These are phyloP conservation scores for Pseudorhombus dupliciocellatus DNA, from an alignment of 2,113 vertebrate species.

Conservation along the genomic window DNA sequence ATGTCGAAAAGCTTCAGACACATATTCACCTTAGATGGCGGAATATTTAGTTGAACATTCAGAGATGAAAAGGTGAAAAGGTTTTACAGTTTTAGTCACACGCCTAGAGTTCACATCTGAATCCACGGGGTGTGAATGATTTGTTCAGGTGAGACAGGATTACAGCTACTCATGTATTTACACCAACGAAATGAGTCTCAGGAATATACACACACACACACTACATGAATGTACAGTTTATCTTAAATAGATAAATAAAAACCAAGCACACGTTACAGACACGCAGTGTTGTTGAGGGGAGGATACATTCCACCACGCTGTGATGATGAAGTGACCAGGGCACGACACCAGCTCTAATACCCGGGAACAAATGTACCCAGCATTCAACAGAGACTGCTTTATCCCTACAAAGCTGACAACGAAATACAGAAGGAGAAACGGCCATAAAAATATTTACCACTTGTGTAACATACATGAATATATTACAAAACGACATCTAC, in stretches of 20 bases:
- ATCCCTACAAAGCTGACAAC: slow-evolving; percentile 11
- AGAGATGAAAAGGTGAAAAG: not conserved
- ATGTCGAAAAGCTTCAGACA: not conserved
- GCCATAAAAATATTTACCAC: slow-evolving; percentile 1
- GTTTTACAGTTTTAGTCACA: not conserved
- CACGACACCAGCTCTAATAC: not conserved
- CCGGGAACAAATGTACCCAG: slow-evolving; percentile 35
- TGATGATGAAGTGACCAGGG: slow-evolving; percentile 21
- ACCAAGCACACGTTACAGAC: slow-evolving; percentile 43
- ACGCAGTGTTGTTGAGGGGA: slow-evolving; percentile 31
- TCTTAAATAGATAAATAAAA: slow-evolving; percentile 55
- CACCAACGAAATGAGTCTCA: not conserved
- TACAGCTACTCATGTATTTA: slow-evolving; percentile 44
- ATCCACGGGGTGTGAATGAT: no score
- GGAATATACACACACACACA: slow-evolving; percentile 32
- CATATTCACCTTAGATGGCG: not conserved
- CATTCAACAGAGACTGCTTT: slow-evolving; percentile 14
- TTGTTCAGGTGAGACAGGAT: not conserved
- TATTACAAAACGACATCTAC: slow-evolving; percentile 29
- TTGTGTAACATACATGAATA: not conserved
- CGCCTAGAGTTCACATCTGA: not conserved
- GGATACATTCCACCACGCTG: slow-evolving; percentile 57
- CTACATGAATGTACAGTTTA: slow-evolving; percentile 49
- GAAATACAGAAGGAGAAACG: slow-evolving; percentile 9
- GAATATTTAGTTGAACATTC: not conserved